These are phyloP conservation scores for Eumerus sabulonum DNA, from an alignment of 2,888 invertebrate genomes.

Conservation along the genomic window DNA sequence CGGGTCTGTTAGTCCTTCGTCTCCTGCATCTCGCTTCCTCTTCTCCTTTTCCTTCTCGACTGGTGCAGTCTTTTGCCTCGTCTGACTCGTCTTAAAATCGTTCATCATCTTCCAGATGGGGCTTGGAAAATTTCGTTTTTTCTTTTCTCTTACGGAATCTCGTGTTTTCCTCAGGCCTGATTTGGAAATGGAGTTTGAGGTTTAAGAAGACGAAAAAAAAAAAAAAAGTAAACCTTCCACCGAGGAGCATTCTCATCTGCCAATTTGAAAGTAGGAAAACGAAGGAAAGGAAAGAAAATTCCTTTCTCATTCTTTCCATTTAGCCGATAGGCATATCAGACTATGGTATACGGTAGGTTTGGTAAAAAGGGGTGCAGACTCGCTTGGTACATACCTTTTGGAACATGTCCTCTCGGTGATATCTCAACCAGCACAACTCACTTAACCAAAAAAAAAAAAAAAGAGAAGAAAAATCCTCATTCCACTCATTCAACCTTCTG, in stretches of 20 bases:
- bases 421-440: slow-evolving; percentile 67
- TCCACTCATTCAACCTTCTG: too few species aligned
- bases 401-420: slow-evolving; percentile 64
- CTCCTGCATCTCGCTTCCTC: slow-evolving; percentile 7
- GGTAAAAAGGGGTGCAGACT: slow-evolving; percentile 24
- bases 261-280: slow-evolving; percentile 36
- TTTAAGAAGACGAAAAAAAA: slow-evolving; percentile 19
- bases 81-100: slow-evolving; percentile 30
- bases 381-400: slow-evolving; percentile 27
- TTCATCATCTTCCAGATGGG: slow-evolving; percentile 20
- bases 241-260: slow-evolving; percentile 19
- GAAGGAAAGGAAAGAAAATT: slow-evolving; percentile 49
- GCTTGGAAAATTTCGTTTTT: background rate
- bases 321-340: slow-evolving; percentile 61
- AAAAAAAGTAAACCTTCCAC: slow-evolving; percentile 29
- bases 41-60: background rate
- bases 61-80: background rate
- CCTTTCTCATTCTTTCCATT: slow-evolving; percentile 50
- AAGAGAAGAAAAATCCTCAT: slow-evolving; percentile 26
- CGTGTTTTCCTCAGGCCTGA: too few species aligned
- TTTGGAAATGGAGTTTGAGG: too few species aligned
- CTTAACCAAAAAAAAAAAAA: slow-evolving; percentile 36
- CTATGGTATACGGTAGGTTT: slow-evolving; percentile 3
- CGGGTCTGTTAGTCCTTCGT: slow-evolving; percentile 59
- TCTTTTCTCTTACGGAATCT: too few species aligned